Evolutionary conservation across 2,113 vertebrate genomes (phyloP).

Genomic region (Zosterops japonicus): DNA sequence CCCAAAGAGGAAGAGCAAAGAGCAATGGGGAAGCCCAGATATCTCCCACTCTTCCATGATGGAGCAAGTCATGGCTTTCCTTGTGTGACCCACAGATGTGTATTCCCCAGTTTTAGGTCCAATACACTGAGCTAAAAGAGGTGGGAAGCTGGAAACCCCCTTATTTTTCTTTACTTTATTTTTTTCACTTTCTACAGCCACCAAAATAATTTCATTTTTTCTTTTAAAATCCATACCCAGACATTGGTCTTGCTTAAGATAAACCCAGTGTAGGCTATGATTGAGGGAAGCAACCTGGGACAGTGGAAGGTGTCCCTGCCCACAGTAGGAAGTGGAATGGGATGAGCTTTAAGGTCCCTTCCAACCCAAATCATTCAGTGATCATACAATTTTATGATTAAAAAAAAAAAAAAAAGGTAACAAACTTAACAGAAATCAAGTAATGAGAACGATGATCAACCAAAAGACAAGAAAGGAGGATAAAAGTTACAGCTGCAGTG

Average conservation of each 20-base stretch:
- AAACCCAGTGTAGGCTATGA: rapidly evolving
- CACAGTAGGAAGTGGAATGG: neutral
- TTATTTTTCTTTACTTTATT: neutral
- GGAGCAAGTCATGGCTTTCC: neutral
- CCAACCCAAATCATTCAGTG: neutral
- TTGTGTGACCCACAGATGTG: too few relatives aligned
- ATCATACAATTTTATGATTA: neutral
- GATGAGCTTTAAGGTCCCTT: neutral
- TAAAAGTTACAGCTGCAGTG: neutral
- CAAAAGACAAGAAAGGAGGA: neutral
- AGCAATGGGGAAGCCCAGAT: neutral
- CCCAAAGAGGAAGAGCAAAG: neutral
- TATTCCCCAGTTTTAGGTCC: neutral
- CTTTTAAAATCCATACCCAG: neutral
- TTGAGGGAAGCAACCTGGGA: rapidly evolving
- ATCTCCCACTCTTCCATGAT: rapidly evolving
- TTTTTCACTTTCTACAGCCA: neutral
- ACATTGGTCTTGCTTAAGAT: neutral
- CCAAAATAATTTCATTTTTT: neutral
- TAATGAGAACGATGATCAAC: neutral
- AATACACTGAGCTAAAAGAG: neutral
- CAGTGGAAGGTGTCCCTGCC: neutral
- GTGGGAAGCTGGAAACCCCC: neutral
- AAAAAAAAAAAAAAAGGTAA: neutral
- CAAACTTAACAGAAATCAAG: neutral